Conservation (phyloP, 2,888 invertebrate species). For the Leucophora obtusa region DNA sequence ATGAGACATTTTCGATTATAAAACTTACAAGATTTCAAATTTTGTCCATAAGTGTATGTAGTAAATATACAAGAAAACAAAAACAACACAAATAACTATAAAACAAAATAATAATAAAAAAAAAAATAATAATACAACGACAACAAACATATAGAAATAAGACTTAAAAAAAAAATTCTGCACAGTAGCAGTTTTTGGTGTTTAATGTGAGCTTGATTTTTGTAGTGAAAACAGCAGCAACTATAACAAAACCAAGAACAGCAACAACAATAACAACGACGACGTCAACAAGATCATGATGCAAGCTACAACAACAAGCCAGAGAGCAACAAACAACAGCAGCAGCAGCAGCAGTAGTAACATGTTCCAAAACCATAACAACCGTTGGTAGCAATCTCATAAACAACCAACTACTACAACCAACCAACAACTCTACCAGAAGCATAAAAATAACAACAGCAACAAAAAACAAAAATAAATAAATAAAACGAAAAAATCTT, state of each 20-base stretch:
- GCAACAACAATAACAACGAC: constrained; percentile 15
- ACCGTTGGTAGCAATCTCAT: constrained; percentile 59
- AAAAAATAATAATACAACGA: background rate
- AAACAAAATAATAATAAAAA: constrained; percentile 26
- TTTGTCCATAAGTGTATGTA: constrained; percentile 26
- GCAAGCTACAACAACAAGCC: constrained; percentile 24
- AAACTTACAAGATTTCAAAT: background rate
- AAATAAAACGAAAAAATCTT: constrained; percentile 25
- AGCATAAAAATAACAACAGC: constrained; percentile 35
- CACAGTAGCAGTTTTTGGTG: constrained; percentile 68
- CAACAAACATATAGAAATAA: constrained; percentile 36
- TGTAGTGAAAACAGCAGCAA: constrained; percentile 63
- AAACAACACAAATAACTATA: constrained; percentile 15
- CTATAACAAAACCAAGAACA: constrained; percentile 44
- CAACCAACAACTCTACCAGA: constrained; percentile 29
- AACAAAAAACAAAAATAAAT: constrained; percentile 33
- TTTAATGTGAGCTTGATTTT: constrained; percentile 66
- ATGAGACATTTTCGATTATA: too few relatives aligned
- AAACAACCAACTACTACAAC: constrained; percentile 45
- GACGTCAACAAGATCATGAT: constrained; percentile 51
- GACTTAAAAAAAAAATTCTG: constrained; percentile 41
- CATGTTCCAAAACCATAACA: constrained; percentile 59
- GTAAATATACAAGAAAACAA: background rate
- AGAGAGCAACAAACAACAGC: constrained; percentile 5
- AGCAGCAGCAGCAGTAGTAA: constrained; percentile 47